These are phyloP conservation scores for Psammodynastes pulverulentus DNA, from an alignment of 2,113 vertebrate genomes.

Conservation along the genomic window DNA sequence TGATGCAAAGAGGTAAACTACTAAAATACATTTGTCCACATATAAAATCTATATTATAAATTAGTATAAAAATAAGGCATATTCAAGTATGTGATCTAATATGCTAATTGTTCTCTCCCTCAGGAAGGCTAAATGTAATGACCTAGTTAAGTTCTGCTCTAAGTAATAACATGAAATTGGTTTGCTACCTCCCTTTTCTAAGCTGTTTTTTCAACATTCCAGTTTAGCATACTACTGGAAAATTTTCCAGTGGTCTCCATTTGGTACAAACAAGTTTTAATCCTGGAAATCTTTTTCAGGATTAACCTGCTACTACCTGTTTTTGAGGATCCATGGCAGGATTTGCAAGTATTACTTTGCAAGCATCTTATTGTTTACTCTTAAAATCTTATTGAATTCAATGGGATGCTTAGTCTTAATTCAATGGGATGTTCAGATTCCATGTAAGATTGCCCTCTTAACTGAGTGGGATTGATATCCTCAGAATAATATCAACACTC, in stretches of 20 bases:
- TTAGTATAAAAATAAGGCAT: not conserved
- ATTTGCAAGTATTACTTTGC: not conserved
- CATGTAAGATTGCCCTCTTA: not conserved
- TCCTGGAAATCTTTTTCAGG: not conserved
- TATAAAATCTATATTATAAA: not conserved
- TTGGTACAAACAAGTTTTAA: not conserved
- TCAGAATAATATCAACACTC: not conserved
- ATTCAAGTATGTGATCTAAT: not conserved
- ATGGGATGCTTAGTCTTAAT: not conserved
- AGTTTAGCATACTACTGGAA: not conserved
- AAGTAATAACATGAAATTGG: not conserved
- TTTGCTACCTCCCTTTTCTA: not conserved
- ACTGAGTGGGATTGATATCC: not conserved
- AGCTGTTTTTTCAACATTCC: not conserved
- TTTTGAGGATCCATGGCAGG: not conserved
- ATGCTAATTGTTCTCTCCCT: not conserved
- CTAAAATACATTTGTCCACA: not conserved
- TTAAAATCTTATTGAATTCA: not conserved
- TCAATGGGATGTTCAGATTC: not conserved
- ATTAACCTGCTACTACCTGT: not conserved
- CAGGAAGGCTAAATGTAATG: not conserved
- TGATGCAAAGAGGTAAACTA: constrained; percentile 91
- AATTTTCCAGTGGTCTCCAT: not conserved
- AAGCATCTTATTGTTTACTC: not conserved
- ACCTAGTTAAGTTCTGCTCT: not conserved